A percentile compares a stretch with the other conserved stretches of the same genome.
These are phyloP conservation scores for Chelonia mydas DNA, from an alignment of 2,797 vertebrate species.

Conservation along the genomic window DNA sequence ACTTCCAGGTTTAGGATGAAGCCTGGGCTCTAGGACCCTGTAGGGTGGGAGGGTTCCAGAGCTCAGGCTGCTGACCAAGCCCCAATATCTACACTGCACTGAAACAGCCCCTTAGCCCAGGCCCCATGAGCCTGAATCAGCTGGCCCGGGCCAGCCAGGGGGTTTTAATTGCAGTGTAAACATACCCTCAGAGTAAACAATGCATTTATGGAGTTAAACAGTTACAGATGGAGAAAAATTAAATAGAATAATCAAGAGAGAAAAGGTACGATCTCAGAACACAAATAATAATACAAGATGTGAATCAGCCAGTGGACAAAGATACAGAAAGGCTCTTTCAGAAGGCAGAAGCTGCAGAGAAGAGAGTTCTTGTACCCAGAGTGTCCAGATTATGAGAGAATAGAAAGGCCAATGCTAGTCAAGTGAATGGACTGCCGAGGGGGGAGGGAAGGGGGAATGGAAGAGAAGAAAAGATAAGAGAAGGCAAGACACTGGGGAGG, in stretches of 20 bases:
- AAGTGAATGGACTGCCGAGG: background rate
- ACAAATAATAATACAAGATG: slow-evolving; percentile 25
- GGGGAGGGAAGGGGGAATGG: background rate
- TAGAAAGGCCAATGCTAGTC: background rate
- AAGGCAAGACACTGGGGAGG: accelerated
- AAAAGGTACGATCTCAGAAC: slow-evolving; percentile 36
- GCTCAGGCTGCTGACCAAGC: background rate
- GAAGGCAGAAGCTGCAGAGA: background rate
- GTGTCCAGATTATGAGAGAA: background rate
- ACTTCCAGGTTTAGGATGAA: background rate
- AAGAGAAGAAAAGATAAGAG: background rate
- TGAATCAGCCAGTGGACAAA: background rate
- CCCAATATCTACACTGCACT: background rate
- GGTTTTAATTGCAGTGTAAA: background rate
- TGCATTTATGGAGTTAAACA: slow-evolving; percentile 51
- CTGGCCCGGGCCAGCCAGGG: background rate
- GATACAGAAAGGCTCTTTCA: background rate
- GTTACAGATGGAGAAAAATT: slow-evolving; percentile 40
- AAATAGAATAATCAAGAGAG: slow-evolving; percentile 22
- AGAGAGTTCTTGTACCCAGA: background rate
- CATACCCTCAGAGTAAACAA: slow-evolving; percentile 3
- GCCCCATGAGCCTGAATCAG: background rate
- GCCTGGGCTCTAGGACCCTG: background rate
- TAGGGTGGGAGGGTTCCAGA: background rate
- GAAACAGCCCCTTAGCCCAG: background rate